phyloP scores from a whole-genome alignment of 2,113 vertebrate genomes.

The Cyrtonyx montezumae region DNA sequence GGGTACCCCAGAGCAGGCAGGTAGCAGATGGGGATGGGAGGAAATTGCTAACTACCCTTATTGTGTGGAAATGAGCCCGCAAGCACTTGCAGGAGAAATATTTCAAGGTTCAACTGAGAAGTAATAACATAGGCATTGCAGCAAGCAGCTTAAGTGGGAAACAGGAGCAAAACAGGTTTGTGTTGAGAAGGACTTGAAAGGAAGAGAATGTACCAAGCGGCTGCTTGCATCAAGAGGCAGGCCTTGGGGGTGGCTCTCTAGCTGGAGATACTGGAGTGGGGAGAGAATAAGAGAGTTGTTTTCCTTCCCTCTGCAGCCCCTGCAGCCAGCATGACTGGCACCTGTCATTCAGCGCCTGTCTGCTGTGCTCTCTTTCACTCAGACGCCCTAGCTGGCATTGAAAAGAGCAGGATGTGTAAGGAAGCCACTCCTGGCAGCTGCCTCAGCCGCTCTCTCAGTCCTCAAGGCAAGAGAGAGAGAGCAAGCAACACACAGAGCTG shows the following conservation, averaged over 20 bases:
- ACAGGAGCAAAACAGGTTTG: not conserved
- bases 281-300: not conserved
- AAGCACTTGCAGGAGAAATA: not conserved
- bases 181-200: not conserved
- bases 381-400: not conserved
- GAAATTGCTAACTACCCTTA: slow-evolving; percentile 40
- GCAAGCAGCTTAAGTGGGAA: slow-evolving; percentile 31
- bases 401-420: slow-evolving; percentile 27
- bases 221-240: not conserved
- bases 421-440: slow-evolving; percentile 6
- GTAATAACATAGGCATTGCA: not conserved
- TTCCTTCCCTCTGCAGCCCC: not conserved
- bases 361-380: slow-evolving; percentile 12
- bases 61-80: slow-evolving; percentile 52
- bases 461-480: not conserved
- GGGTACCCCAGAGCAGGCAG: slow-evolving; percentile 20
- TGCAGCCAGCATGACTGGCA: slow-evolving; percentile 18
- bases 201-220: not conserved
- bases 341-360: slow-evolving; percentile 22
- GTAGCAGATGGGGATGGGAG: slow-evolving; percentile 57
- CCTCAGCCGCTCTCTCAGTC: not conserved
- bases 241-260: not conserved
- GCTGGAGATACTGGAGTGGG: not conserved
- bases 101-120: slow-evolving; percentile 39
- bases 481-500: not conserved